Percentiles rank a stretch among this genome's conserved stretches.
Conservation (phyloP, 53 echinoderm and acorn worm species). For the Glandiceps talaboti region DNA sequence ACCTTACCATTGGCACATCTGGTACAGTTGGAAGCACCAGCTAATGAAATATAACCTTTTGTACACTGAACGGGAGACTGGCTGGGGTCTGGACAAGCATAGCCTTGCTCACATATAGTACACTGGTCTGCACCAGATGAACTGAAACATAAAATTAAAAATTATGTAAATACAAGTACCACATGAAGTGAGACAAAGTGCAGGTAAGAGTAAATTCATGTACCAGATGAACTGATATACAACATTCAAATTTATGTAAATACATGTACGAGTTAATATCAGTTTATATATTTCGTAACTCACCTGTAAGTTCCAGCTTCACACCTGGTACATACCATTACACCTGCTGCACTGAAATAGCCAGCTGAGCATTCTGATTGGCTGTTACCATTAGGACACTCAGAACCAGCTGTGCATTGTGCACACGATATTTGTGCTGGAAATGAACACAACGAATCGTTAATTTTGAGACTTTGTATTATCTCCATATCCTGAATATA, state of each 20-base stretch:
- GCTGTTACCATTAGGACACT: constrained; percentile 60
- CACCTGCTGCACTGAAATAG: constrained; percentile 55
- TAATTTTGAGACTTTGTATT: no score
- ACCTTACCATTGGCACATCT: constrained; percentile 45
- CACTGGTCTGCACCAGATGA: constrained; percentile 36
- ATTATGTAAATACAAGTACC: no score
- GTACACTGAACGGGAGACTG: constrained; percentile 38
- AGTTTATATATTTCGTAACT: no score
- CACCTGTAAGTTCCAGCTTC: constrained; percentile 75
- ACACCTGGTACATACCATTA: constrained; percentile 56
- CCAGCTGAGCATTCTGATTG: constrained; percentile 62
- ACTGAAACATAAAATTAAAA: constrained; percentile 14
- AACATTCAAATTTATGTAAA: no score
- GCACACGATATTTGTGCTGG: constrained; percentile 39
- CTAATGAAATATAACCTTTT: constrained; percentile 65
- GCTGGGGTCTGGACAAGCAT: constrained; percentile 65
- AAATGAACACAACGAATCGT: no score
- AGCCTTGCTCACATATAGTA: constrained; percentile 63
- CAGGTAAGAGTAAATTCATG: no score
- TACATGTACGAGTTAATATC: no score
- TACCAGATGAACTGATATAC: no score
- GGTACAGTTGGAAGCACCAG: constrained; percentile 75
- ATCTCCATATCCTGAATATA: no score
- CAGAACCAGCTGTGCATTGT: constrained; percentile 57
- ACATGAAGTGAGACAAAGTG: no score